Conservation (phyloP, 2,113 vertebrate species). For the Neotoma lepida region DNA sequence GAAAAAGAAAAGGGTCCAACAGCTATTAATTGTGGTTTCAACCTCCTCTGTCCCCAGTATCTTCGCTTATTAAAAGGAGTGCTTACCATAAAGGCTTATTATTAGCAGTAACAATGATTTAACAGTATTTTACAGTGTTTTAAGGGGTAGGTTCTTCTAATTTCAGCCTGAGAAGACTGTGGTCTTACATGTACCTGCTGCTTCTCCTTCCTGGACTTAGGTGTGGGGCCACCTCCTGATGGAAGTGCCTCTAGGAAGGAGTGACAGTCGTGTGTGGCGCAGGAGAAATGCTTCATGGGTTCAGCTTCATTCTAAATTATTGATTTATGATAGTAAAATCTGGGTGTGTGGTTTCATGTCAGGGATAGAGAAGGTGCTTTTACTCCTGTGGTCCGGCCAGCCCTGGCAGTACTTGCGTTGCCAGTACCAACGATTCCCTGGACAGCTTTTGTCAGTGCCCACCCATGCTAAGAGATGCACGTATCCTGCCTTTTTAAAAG, state of each 20-base stretch:
- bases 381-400: neutral
- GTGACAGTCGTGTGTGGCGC: neutral
- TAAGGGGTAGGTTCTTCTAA: neutral
- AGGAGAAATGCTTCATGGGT: neutral
- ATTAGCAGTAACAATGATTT: neutral
- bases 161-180: neutral
- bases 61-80: neutral
- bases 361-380: neutral
- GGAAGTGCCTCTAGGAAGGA: too few relatives aligned
- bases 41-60: neutral
- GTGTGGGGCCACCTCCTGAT: neutral
- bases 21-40: neutral
- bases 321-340: neutral
- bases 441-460: neutral
- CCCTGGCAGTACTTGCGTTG: neutral
- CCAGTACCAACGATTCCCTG: neutral
- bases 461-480: neutral
- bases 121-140: neutral
- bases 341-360: neutral
- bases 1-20: neutral
- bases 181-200: neutral
- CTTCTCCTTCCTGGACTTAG: neutral
- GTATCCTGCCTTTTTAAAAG: neutral
- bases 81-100: neutral
- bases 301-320: constrained; percentile 19